A percentile compares a stretch with the other conserved stretches of the same genome.
These are phyloP conservation scores for Indicator indicator DNA, from an alignment of 2,113 vertebrate species.

Conservation along the genomic window DNA sequence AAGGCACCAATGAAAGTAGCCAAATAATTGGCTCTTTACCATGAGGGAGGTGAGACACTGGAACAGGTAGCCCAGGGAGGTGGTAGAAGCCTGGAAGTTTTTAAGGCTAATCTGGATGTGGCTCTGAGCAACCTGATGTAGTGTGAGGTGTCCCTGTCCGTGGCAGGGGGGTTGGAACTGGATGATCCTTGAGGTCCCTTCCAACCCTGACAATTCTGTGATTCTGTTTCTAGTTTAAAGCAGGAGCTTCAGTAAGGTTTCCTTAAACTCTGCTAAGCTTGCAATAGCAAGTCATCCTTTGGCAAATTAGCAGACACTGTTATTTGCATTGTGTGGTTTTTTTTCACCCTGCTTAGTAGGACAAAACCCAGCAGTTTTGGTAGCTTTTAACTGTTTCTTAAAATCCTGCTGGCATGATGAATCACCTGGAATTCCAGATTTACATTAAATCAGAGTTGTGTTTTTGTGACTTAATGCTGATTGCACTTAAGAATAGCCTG, in stretches of 20 bases:
- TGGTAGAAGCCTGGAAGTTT: no score
- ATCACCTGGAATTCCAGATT: neutral
- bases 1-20: neutral
- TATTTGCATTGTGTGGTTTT: neutral
- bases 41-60: no score
- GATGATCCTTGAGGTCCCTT: no score
- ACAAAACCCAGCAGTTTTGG: neutral
- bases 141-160: no score
- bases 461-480: neutral
- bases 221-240: neutral
- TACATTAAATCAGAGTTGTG: neutral
- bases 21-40: neutral
- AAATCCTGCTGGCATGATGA: neutral
- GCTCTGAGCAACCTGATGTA: no score
- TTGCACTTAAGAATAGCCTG: neutral
- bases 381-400: neutral
- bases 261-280: neutral
- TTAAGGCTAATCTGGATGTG: no score
- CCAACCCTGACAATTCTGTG: no score
- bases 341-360: neutral
- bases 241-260: neutral
- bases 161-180: no score
- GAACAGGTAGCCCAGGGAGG: no score
- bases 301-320: neutral
- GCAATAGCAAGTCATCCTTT: neutral